These are phyloP conservation scores for Eledona agricola DNA, from an alignment of 2,888 invertebrate genomes.

Conservation along the genomic window DNA sequence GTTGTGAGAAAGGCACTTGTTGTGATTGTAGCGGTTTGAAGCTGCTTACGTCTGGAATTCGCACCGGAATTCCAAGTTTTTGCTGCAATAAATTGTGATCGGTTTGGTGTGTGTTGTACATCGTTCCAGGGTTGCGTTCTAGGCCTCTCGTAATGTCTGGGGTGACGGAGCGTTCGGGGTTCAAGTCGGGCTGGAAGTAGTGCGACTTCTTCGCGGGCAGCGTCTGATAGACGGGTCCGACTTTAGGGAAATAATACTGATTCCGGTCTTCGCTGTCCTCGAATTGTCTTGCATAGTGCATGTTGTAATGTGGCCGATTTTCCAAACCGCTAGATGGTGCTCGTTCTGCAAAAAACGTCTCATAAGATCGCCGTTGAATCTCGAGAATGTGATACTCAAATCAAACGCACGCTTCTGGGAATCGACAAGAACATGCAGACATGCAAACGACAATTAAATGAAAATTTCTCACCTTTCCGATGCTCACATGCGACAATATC, in stretches of 20 bases:
- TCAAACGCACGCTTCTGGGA: too few species aligned
- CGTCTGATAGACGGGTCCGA: constrained; percentile 57
- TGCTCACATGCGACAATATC: constrained; percentile 37
- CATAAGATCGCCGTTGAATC: too few species aligned
- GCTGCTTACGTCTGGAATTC: constrained; percentile 45
- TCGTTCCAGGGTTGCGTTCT: constrained; percentile 42
- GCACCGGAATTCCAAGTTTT: constrained; percentile 56
- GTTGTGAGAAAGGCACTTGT: constrained; percentile 37
- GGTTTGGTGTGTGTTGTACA: constrained; percentile 17
- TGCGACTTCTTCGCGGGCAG: constrained; percentile 63
- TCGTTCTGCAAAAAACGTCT: constrained; percentile 61
- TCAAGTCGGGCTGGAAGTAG: constrained; percentile 57
- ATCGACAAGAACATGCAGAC: too few species aligned
- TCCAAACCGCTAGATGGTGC: too few species aligned
- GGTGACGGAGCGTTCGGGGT: constrained; percentile 63
- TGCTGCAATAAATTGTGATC: constrained; percentile 47
- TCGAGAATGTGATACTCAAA: too few species aligned
- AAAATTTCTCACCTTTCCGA: constrained; percentile 36
- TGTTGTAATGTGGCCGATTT: too few species aligned
- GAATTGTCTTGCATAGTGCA: too few species aligned
- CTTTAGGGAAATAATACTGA: constrained; percentile 48
- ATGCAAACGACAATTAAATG: constrained; percentile 18
- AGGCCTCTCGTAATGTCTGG: constrained; percentile 66
- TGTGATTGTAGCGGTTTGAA: constrained; percentile 22
- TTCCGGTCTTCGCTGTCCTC: constrained; percentile 45